Evolutionary conservation across 2,888 invertebrate species (phyloP), one percentile per base, ranked within the genome.

Genomic region (Microctonus aethiopoides): DNA sequence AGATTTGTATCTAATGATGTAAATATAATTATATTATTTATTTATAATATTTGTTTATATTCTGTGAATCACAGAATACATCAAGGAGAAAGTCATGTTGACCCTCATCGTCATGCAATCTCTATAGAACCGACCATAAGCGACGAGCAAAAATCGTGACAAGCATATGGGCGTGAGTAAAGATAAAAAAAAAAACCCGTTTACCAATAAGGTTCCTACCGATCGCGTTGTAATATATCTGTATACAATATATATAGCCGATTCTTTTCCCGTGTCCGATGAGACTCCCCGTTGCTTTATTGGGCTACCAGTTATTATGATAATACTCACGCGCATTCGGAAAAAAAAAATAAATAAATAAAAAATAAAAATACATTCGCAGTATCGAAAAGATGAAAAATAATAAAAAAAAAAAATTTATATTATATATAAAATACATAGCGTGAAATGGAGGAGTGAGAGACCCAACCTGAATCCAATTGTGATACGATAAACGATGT

Each of bases 291-390:
- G 72, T 62, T 71, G 76, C 73, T 79, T 79, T 77, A 79, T 78
- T 73, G 73, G 73, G 75, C 79, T 76, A 77, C 78, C 78, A 76
- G 75, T 79, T 78, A 79, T 79, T 78, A 79, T 77, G 76, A 75
- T 79, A 79, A 79, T 77, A 68, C 65, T 71, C 56, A 65, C 59
- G 51, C 46, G 59, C 46, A 32, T 41, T 32, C 39, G 36, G 20
- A 57, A 57, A 65, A 41, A 16, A 56, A 7, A 29, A 41, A 29
- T n/a, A 51, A 34, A 22, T 29, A 68, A 32, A 62, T 62, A 62
- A 34, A 26, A 52, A n/a, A 32, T 51, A 63, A 29, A 29, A 29
- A n/a, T n/a, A n/a, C n/a, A n/a, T 29, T 29, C 29, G 7, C 3
- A 29, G 22, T 11, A 16, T 26, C 34, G 26, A 29, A 56, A 11